Evolutionary conservation across 1,140 invertebrate genomes (phyloP), one percentile per base, ranked within the genome.

Genomic region (Nymphalis io): DNA sequence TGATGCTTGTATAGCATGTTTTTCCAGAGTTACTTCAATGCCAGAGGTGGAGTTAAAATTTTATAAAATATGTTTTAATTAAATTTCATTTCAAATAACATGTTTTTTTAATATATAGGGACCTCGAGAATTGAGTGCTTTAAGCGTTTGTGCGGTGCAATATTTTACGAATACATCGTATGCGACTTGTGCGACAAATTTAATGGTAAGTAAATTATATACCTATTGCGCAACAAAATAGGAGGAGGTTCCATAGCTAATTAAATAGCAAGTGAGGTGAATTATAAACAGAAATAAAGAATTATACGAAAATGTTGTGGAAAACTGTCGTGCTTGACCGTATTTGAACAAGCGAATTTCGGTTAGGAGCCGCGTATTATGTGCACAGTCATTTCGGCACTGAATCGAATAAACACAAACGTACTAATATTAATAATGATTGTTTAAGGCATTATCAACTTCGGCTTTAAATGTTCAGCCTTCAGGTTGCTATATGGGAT

Each of bases 1-100:
- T 65, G 92, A 93, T 81, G 87, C 84, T 27, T 93, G 92, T 62
- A 93, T 93, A 62, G 84, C 87, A 67, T 93, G 92, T 76, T 93
- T 93, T 78, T 83, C 89, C 39, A 74, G 85, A 75, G 92, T 92
- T 18, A 92, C 91, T 53, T 82, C 89, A 23, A 85, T 92, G 83
- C 81, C 86, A 16, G 88, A 92, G 83, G 92, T 92, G 55, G 39
- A 40, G 27, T 0, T 20, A 27, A 55, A 15, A 55, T 64, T 11
- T 66, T 39, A 73, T 53, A 40, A 66, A 62, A 59, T 62, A 40
- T 13, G 4, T 44, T 59, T 2, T 5, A 55, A 40, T 1, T 44
- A 38, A 42, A 3, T n/a, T 16, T 2, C 8, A 33, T 40, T 27
- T 23, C 10, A 27, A 18, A 2, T 40, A 40, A 39, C 2, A 53